A percentile compares a stretch with the other conserved stretches of the same genome.
Evolutionary conservation across 2,797 vertebrate species (phyloP).

Genomic region (Anguilla pacifica): DNA sequence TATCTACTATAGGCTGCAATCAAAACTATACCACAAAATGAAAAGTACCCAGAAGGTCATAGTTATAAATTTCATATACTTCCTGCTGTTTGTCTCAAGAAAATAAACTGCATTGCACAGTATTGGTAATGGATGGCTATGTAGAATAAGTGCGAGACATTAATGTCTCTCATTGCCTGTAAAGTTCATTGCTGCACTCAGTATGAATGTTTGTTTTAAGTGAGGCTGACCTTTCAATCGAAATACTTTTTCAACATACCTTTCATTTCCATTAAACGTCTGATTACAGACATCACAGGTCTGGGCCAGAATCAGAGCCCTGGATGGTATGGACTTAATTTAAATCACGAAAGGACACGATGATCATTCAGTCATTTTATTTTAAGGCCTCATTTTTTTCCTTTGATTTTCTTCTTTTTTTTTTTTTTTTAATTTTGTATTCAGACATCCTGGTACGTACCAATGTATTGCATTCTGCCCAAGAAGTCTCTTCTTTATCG

Average conservation of each 20-base stretch:
- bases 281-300: neutral
- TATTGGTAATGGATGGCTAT: neutral
- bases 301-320: neutral
- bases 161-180: neutral
- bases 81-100: neutral
- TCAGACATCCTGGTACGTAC: slow-evolving; percentile 32
- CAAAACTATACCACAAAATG: neutral
- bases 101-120: neutral
- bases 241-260: neutral
- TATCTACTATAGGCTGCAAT: neutral
- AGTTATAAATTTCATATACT: neutral
- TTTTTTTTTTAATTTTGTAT: slow-evolving; percentile 10
- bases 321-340: slow-evolving; percentile 31
- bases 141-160: neutral
- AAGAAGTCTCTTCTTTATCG: slow-evolving; percentile 63
- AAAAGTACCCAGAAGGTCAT: neutral
- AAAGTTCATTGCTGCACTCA: neutral
- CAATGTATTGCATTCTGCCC: slow-evolving; percentile 43
- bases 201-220: neutral
- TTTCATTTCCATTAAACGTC: neutral
- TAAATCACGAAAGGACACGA: slow-evolving; percentile 23
- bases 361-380: slow-evolving; percentile 29
- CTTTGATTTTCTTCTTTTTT: slow-evolving; percentile 26
- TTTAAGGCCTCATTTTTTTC: slow-evolving; percentile 27
- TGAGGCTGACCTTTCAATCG: neutral